These are phyloP conservation scores for Lamellibrachia satsuma DNA, from an alignment of 2,888 invertebrate species.

Conservation along the genomic window DNA sequence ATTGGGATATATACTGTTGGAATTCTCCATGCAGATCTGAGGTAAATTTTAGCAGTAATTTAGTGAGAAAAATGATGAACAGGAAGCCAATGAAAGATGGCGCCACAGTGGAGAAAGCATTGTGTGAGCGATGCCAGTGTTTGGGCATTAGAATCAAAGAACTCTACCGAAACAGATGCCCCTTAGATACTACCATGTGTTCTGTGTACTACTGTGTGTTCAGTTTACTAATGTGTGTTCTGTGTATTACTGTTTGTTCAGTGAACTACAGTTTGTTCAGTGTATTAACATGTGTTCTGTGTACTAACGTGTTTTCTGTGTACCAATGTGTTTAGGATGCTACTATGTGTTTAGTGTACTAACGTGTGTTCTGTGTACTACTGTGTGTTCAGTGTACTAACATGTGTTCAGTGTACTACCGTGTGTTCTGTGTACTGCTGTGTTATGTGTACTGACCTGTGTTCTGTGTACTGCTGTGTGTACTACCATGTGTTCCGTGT, in stretches of 20 bases:
- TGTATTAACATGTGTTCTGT: not conserved
- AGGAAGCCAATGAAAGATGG: too few relatives aligned
- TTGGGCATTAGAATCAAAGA: too few relatives aligned
- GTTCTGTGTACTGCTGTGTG: not conserved
- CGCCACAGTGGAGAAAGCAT: too few relatives aligned
- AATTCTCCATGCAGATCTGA: not conserved
- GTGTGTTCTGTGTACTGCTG: not conserved
- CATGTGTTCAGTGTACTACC: not conserved
- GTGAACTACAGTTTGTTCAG: not conserved
- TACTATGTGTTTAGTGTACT: not conserved
- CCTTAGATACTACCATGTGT: too few relatives aligned
- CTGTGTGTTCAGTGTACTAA: not conserved
- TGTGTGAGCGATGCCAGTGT: too few relatives aligned
- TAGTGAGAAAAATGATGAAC: not conserved
- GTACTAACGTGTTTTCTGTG: not conserved
- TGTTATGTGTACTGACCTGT: not conserved
- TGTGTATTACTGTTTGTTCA: not conserved
- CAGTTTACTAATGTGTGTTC: too few relatives aligned
- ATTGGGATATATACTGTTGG: not conserved
- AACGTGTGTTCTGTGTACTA: not conserved
- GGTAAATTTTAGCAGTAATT: not conserved
- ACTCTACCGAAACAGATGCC: too few relatives aligned
- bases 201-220: too few relatives aligned
- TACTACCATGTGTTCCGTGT: not conserved
- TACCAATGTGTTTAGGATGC: not conserved